Evolutionary conservation across 1,140 invertebrate species (phyloP).

Genomic region (Rhopalosiphum padi): DNA sequence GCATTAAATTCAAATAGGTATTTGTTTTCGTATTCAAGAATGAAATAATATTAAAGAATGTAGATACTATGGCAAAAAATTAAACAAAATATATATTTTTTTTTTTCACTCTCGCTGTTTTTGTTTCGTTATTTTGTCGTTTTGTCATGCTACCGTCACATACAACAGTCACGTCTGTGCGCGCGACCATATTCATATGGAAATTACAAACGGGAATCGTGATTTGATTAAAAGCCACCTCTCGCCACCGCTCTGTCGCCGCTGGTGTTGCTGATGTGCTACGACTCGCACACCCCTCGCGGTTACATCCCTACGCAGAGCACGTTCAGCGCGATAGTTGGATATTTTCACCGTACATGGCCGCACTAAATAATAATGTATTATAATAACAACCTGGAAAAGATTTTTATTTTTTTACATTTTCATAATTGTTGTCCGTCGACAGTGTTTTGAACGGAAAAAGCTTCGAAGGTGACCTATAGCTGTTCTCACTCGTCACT

Average conservation of each 20-base stretch:
- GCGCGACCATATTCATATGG: constrained; percentile 45
- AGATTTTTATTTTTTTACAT: neutral
- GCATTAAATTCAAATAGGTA: neutral
- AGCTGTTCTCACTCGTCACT: neutral
- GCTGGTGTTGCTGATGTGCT: neutral
- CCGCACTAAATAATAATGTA: neutral
- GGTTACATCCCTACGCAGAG: neutral
- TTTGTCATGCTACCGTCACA: neutral
- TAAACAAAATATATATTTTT: neutral
- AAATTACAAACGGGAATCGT: constrained; percentile 39
- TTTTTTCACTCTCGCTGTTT: neutral
- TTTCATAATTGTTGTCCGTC: neutral
- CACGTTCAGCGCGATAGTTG: neutral
- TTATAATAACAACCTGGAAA: neutral
- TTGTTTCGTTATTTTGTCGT: constrained; percentile 1
- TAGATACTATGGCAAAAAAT: neutral
- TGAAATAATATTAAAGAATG: neutral
- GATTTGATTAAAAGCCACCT: constrained; percentile 54
- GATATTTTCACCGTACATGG: neutral
- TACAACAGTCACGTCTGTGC: constrained; percentile 39
- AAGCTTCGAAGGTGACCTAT: neutral
- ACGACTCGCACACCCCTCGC: neutral
- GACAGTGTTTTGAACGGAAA: neutral
- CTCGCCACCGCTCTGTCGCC: neutral
- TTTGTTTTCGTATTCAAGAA: neutral